Base-by-base conservation (phyloP, 1,140 invertebrate genomes). In the Zaprionus kolodkinae region DNA sequence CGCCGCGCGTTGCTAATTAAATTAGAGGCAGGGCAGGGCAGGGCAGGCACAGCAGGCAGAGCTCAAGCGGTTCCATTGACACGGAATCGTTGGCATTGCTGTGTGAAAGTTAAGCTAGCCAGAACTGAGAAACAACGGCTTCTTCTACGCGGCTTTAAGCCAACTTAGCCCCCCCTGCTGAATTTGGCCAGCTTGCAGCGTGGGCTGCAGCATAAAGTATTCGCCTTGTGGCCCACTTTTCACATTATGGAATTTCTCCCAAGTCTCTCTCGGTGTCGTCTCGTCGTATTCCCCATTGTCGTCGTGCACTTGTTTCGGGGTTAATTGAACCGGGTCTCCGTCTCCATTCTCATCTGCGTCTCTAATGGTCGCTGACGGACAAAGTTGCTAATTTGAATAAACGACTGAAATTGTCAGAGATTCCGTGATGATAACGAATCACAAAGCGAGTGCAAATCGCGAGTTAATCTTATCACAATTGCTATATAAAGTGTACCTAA, bases 1-100 rank as follows among this genome's bases (percentile, higher is more conserved):
- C 65, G 68, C 86, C 86, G 75, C 82, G 84, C 80, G 68, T 75
- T 56, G 61, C 85, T 87, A 87, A 87, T 87, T 87, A 80, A 87
- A 87, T 87, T 87, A 80, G 84, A 79, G 71, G 50, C 76, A 79
- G 72, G 36, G 66, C 27, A 36, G 27, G 35, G 21, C 59, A 33
- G 30, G 7, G 30, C 30, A 33, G 48, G 25, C 13, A 30, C n/a
- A 81, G 30, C 30, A 33, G 48, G 25, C 13, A 30, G 21, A 81
- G 77, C 62, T 59, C 57, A 72, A 78, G 65, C 27, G 48, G 10
- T 25, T 17, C 17, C 45, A 52, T 56, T 50, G 59, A 57, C 48
- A 59, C 61, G 62, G 50, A 72, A 73, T 70, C 61, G 57, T 60
- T 78, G 68, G 72, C 68, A 82, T 69, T 59, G 68, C 77, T 50